These are phyloP conservation scores for Nineta flava DNA, from an alignment of 2,888 invertebrate genomes.

Conservation along the genomic window DNA sequence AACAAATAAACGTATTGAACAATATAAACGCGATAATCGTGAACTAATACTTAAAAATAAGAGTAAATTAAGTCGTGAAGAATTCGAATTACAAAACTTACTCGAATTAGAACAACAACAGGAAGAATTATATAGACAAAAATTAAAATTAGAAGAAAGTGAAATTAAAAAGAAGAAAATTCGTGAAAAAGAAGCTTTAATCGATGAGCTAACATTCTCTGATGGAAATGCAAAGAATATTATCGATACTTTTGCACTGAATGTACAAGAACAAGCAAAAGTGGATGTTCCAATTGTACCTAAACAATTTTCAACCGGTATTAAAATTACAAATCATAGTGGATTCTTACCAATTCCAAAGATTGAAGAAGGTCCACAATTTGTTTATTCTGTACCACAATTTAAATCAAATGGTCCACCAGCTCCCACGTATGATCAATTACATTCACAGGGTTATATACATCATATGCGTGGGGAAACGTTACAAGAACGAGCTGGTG, in stretches of 20 bases:
- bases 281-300: slow-evolving; percentile 27
- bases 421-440: slow-evolving; percentile 45
- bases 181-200: slow-evolving; percentile 76
- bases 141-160: slow-evolving; percentile 47
- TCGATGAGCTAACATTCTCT: slow-evolving; percentile 90
- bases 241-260: slow-evolving; percentile 61
- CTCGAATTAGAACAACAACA: slow-evolving; percentile 66
- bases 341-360: slow-evolving; percentile 52
- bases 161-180: slow-evolving; percentile 68
- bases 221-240: slow-evolving; percentile 81
- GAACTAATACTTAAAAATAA: slow-evolving; percentile 71
- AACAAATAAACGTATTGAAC: slow-evolving; percentile 80
- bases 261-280: slow-evolving; percentile 47
- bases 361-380: slow-evolving; percentile 63
- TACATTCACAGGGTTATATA: slow-evolving; percentile 52
- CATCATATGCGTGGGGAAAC: slow-evolving; percentile 58
- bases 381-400: slow-evolving; percentile 43
- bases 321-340: slow-evolving; percentile 53
- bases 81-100: slow-evolving; percentile 73
- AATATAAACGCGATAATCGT: slow-evolving; percentile 80
- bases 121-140: slow-evolving; percentile 55
- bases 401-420: slow-evolving; percentile 56
- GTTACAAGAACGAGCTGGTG: slow-evolving; percentile 67
- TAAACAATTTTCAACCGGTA: slow-evolving; percentile 77
- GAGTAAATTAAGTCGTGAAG: slow-evolving; percentile 58